Base-by-base conservation (phyloP, 2,888 invertebrate species). In the Diachrysia chrysitis region DNA sequence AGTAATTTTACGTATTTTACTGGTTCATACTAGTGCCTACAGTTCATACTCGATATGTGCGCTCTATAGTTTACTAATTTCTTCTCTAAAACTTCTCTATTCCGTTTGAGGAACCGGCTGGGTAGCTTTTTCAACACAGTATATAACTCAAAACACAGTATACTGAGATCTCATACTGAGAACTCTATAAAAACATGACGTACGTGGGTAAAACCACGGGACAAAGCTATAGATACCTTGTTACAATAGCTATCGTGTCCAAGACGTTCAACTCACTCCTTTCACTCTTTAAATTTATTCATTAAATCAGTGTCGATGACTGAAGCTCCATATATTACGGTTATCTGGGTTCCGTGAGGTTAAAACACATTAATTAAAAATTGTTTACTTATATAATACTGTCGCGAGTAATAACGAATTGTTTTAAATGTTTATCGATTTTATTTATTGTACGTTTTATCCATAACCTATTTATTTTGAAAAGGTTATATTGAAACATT, bases 211-310 rank as follows among this genome's bases (percentile, higher is more conserved):
- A 25, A 25, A 5, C 25, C 25, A 25, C 25, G 25, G 25, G 25
- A 5, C 25, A 25, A 2, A 25, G 25, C 25, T 25, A 25, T 25
- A 25, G 25, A 25, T 25, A 5, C 25, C 25, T 3, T 25, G n/a
- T n/a, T 5, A n/a, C n/a, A 1, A 37, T 2, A 35, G 0, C 21
- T 21, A 29, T 63, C 64, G 66, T 73, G 54, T 2, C 12, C 19
- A 64, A 69, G 63, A 17, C 78, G n/a, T 82, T 82, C 81, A 81
- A 71, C 82, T 37, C 58, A 35, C 2, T 59, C 80, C 81, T 80
- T 80, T 80, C 80, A 78, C 80, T 76, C 37, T 23, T 73, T 63
- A 55, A 5, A 66, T 21, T 70, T 78, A 76, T 71, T 70, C 65
- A 78, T 81, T 78, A 55, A 68, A 57, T 63, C 58, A 60, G 62